Base-by-base conservation (phyloP, 1,140 invertebrate genomes). In the Carposina sasakii region DNA sequence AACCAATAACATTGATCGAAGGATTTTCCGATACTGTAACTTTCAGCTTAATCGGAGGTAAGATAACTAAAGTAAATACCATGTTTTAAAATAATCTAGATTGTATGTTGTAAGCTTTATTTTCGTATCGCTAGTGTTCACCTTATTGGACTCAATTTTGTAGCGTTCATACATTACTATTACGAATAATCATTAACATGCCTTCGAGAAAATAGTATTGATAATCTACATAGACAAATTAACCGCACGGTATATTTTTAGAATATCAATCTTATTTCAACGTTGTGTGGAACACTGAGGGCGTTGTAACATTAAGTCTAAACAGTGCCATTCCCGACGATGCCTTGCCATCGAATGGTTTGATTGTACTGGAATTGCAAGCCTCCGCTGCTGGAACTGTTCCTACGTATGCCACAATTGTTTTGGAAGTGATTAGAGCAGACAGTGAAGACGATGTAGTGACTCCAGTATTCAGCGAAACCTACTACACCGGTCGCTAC, bases 401-500 rank as follows among this genome's bases (percentile, higher is more conserved):
- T n/a, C 10, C 52, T 9, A 46, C 52, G 1, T 15, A 26, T 17
- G 40, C 52, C 6, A 48, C 52, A 1, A 17, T 48, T 13, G 39
- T 54, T 6, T n/a, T 54, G 4, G 40, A 54, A 13, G 37, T 42
- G 30, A 45, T 55, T 19, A 15, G 30, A 34, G 10, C 20, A n/a
- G 26, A 30, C 8, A 13, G 8, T 26, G 42, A 40, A 39, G 1
- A 12, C 17, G 20, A 10, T 12, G 12, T 56, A 5, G 28, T 42
- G 10, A 45, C 13, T 8, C 43, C 48, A 20, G 40, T 52, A 12
- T 70, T 70, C 28, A 54, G 47, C 24, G 15, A 46, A 28, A 22
- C 60, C 8, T 70, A 59, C 40, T 70, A 70, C 30, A 17, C 43
- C 3, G 67, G 61, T 40, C 10, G 53, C 37, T 70, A 63, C 41